Evolutionary conservation across 2,113 vertebrate genomes (phyloP).

Genomic region (Heloderma charlesbogerti): DNA sequence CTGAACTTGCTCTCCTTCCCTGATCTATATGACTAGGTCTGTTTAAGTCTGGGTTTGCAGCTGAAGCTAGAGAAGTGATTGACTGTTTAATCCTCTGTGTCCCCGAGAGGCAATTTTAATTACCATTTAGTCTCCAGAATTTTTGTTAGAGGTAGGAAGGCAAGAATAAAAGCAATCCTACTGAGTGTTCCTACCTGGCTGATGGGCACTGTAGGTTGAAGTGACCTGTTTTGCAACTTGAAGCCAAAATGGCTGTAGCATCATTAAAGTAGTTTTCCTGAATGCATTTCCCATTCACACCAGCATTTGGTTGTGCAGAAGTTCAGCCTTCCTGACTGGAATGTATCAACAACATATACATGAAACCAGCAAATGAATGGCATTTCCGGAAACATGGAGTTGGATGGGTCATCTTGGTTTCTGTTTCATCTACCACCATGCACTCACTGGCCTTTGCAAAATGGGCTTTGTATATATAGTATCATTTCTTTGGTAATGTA

Average conservation of each 20-base stretch:
- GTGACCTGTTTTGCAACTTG: neutral
- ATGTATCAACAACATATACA: neutral
- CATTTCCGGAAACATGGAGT: neutral
- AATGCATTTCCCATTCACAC: neutral
- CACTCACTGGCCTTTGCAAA: neutral
- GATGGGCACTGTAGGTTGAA: neutral
- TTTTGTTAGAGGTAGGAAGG: conserved; percentile 41
- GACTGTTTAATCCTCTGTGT: conserved; percentile 1
- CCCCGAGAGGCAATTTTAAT: neutral
- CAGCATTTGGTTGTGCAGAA: neutral
- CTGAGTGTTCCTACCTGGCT: neutral
- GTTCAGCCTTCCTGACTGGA: neutral
- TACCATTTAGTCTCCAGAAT: conserved; percentile 42
- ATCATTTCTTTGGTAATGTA: neutral
- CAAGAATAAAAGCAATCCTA: neutral
- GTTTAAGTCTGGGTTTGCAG: conserved; percentile 33
- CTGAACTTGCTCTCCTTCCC: neutral
- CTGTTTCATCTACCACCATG: neutral
- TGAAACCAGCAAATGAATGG: neutral
- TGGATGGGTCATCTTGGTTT: neutral
- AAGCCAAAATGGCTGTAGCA: neutral
- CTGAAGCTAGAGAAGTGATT: conserved; percentile 18
- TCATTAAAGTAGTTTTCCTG: neutral
- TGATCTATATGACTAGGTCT: neutral
- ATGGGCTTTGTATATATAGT: neutral